Percentiles rank a stretch among this genome's conserved stretches.
These are phyloP conservation scores for Talpa occidentalis DNA, from an alignment of 2,113 vertebrate genomes.

Conservation along the genomic window DNA sequence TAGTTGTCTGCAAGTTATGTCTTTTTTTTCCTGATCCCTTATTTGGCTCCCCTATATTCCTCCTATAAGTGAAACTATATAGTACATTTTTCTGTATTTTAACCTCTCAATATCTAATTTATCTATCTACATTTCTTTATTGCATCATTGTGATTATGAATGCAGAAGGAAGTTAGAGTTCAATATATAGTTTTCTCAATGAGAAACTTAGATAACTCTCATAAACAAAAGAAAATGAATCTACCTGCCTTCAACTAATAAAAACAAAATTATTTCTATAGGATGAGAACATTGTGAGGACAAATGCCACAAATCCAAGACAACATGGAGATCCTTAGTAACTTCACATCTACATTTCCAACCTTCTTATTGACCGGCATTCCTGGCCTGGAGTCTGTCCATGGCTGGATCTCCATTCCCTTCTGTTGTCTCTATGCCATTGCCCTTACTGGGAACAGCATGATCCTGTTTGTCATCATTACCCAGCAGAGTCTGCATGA, in stretches of 20 bases:
- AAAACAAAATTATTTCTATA: not conserved
- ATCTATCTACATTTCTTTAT: too few relatives aligned
- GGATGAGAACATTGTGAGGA: not conserved
- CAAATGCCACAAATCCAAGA: not conserved
- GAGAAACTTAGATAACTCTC: not conserved
- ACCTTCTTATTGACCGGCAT: constrained; percentile 60
- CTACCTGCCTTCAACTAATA: not conserved
- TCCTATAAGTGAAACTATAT: too few relatives aligned
- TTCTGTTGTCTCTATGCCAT: constrained; percentile 58
- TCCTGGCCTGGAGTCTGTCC: constrained; percentile 68
- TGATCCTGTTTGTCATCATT: constrained; percentile 60
- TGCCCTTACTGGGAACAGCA: constrained; percentile 72
- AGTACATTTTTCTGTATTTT: too few relatives aligned
- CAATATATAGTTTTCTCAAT: not conserved
- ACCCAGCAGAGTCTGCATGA: constrained; percentile 64
- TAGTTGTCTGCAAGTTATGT: too few relatives aligned
- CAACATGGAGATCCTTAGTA: constrained; percentile 16
- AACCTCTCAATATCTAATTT: too few relatives aligned
- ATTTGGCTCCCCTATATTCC: too few relatives aligned
- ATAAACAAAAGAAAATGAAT: not conserved
- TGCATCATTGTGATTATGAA: too few relatives aligned
- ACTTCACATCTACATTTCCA: constrained; percentile 21
- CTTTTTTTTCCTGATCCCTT: too few relatives aligned
- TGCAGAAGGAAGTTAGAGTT: too few relatives aligned
- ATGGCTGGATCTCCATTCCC: constrained; percentile 70